phyloP scores from a whole-genome alignment of 2,113 vertebrate genomes.

The Entelurus aequoreus region DNA sequence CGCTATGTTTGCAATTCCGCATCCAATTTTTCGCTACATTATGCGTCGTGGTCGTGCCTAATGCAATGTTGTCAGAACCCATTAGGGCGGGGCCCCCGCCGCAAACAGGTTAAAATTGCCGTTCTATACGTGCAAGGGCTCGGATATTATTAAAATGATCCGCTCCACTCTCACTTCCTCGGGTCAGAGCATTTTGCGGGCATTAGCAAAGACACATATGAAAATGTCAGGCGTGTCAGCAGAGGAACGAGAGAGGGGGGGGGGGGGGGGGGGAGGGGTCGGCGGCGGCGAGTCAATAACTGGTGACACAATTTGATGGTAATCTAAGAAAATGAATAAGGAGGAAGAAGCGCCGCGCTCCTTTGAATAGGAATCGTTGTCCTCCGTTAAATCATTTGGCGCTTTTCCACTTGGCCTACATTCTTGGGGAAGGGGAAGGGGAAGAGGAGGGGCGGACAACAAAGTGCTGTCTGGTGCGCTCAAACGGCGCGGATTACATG shows the following conservation, averaged over 20 bases:
- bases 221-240: slow-evolving; percentile 97
- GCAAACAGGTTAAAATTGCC: slow-evolving; percentile 99
- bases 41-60: slow-evolving; percentile 99
- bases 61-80: slow-evolving; percentile 99
- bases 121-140: slow-evolving; percentile 82
- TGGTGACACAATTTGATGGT: slow-evolving; percentile 99
- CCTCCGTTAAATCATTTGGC: slow-evolving; percentile 90
- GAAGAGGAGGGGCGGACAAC: slow-evolving; percentile 51
- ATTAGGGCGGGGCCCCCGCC: slow-evolving; percentile 93
- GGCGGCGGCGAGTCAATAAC: slow-evolving; percentile 98
- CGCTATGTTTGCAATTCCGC: slow-evolving; percentile 99
- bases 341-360: slow-evolving; percentile 73
- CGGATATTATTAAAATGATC: slow-evolving; percentile 98
- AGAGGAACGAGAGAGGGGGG: slow-evolving; percentile 73
- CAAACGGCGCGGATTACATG: slow-evolving; percentile 63
- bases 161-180: slow-evolving; percentile 93
- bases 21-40: slow-evolving; percentile 99
- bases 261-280: no score
- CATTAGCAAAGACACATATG: slow-evolving; percentile 99
- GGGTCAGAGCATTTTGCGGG: slow-evolving; percentile 98
- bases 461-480: slow-evolving; percentile 67
- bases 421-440: slow-evolving; percentile 60
- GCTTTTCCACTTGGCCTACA: slow-evolving; percentile 94
- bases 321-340: slow-evolving; percentile 99
- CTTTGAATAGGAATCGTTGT: slow-evolving; percentile 92